Base-by-base conservation (phyloP, 2,797 vertebrate genomes). In the Forpus xanthops region DNA sequence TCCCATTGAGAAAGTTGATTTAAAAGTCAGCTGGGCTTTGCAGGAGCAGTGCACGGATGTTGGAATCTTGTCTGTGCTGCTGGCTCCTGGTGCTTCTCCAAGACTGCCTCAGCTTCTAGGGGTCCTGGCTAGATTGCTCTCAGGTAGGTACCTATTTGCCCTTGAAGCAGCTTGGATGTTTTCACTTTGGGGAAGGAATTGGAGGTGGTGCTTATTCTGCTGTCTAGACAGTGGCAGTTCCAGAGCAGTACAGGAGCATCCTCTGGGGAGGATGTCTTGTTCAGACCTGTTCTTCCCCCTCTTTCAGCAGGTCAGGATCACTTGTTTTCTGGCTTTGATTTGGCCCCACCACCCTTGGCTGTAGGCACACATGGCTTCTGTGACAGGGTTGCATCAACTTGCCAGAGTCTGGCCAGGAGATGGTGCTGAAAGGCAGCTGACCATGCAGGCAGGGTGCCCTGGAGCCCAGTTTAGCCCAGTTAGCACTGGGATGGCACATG, bases 361-460 rank as follows among this genome's bases (percentile, higher is more conserved):
- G 10, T 14, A 13, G 74, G 81, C 49, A 44, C 35, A 13, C 5
- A 0, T 12, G 35, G 71, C 27, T 82, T 25, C 23, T 49, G 87
- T 70, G 60, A 24, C 47, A 23, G 25, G 23, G 3, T 5, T 79
- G 25, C 44, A 25, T 58, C 53, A 56, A 1, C 24, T 27, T 81
- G 66, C 89, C 47, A 5, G 19, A 39, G 20, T 56, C 28, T 80
- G 82, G 72, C 94, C 95, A 92, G 90, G 92, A 96, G 95, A 85
- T 96, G 93, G 94, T 95, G 95, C 95, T 96, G 93, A 21, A 85
- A 93, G 80, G 93, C 94, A 92, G 74, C 85, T 6, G 61, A 12
- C 71, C 24, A 2, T 24, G 71, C 39, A 11, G 3, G 64, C 86
- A 82, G 71, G 42, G 67, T 76, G 89, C 65, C 45, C 41, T 13